phyloP scores from a whole-genome alignment of 2,113 vertebrate species.

The Forbesichthys agassizii region DNA sequence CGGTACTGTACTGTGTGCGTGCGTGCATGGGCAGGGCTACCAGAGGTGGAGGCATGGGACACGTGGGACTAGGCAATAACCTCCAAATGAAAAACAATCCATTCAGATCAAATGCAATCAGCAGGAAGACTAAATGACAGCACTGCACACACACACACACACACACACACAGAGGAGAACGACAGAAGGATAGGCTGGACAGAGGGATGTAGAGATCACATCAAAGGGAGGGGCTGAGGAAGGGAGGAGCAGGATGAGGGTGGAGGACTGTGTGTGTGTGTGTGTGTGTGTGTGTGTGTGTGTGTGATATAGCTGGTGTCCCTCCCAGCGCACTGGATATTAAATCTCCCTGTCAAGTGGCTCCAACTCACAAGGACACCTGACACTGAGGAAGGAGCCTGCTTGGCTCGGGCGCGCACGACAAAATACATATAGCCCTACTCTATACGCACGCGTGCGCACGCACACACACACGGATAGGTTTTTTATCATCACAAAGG shows the following conservation, averaged over 20 bases:
- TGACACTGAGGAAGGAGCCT: constrained; percentile 65
- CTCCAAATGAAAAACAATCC: constrained; percentile 75
- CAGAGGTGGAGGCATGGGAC: background rate
- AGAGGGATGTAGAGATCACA: constrained; percentile 79
- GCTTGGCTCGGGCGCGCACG: constrained; percentile 45
- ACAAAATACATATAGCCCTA: background rate
- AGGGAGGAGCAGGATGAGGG: constrained; percentile 47
- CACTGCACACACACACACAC: constrained; percentile 59
- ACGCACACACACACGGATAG: constrained; percentile 10
- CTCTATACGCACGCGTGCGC: constrained; percentile 1
- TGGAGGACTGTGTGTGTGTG: constrained; percentile 4
- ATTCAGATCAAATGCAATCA: constrained; percentile 77
- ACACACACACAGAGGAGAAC: constrained; percentile 59
- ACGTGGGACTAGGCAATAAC: constrained; percentile 58
- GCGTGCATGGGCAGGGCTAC: background rate
- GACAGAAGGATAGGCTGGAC: constrained; percentile 18
- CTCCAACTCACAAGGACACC: constrained; percentile 85
- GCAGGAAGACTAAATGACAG: constrained; percentile 62
- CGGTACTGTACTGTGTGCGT: background rate
- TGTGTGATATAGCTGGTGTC: constrained; percentile 83
- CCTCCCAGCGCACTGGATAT: constrained; percentile 88
- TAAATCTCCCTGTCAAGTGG: constrained; percentile 91
- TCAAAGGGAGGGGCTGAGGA: constrained; percentile 69
- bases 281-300: constrained; percentile 11
- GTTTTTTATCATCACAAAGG: background rate